Evolutionary conservation across 2,113 vertebrate species (phyloP), one percentile per base, ranked within the genome.

Genomic region (Sinocyclocheilus maitianheensis): DNA sequence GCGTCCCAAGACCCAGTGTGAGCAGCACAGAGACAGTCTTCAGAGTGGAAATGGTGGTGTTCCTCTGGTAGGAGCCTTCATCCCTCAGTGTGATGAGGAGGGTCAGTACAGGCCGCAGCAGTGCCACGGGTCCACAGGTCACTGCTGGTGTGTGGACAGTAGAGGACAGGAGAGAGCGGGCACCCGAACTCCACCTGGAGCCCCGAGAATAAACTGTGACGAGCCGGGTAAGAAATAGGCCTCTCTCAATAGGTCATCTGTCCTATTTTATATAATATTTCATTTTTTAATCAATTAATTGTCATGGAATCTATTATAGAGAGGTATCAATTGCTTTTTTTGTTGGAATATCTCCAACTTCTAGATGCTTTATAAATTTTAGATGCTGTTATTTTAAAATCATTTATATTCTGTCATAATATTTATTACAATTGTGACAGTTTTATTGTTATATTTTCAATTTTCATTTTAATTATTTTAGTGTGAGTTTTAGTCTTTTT

Each of bases 71-170:
- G 93, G 92, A 22, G 83, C 84, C 65, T 95, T 95, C n/a, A 18
- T 95, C 5, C 95, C 96, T 2, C 92, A 96, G 83, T 96, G 96
- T 0, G 95, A 96, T 0, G 93, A 94, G 3, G 89, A 93, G 30
- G 96, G 96, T 0, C 85, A 89, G 81, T 96, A 95, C 90, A 88
- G 86, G 51, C 89, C 95, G 0, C 89, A 94, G 71, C 96, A 96
- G 89, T 96, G 96, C 87, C 95, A 95, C 0, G 0, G 93, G 51
- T 91, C 93, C 88, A 93, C 92, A 0, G 94, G 95, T 63, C 74
- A 95, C 87, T 96, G 95, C 89, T 96, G 95, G 95, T 96, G 96
- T 0, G 95, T 97, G 86, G 92, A 95, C 0, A 60, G 20, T 0
- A 60, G 88, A 0, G 95, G 96, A 5, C 91, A 91, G 26, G 95